These are phyloP conservation scores for Excalfactoria chinensis DNA, from an alignment of 2,113 vertebrate species.

Conservation along the genomic window DNA sequence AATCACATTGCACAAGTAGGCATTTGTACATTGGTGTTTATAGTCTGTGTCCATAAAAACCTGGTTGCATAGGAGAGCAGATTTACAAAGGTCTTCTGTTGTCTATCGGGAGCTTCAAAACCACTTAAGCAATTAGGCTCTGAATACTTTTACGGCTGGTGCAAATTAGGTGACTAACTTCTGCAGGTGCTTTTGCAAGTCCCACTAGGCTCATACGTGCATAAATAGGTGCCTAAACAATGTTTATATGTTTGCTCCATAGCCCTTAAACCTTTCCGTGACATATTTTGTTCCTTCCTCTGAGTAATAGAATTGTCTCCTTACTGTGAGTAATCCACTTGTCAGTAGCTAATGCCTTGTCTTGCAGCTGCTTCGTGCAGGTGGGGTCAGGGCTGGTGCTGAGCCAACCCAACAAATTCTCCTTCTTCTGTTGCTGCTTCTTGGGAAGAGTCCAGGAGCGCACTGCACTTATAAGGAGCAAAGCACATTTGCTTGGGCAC, in stretches of 20 bases:
- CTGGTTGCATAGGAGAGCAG: not conserved
- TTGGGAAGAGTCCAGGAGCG: not conserved
- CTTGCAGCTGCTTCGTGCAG: constrained; percentile 19
- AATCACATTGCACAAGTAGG: not conserved
- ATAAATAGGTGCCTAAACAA: constrained; percentile 61
- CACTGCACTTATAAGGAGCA: fast-evolving
- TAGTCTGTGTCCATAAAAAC: constrained; percentile 34
- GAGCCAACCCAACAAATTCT: constrained; percentile 6
- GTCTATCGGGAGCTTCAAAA: constrained; percentile 20
- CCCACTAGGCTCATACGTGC: constrained; percentile 40
- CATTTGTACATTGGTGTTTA: not conserved
- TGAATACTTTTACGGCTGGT: constrained; percentile 24
- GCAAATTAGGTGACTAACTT: constrained; percentile 59
- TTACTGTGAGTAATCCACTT: constrained; percentile 50
- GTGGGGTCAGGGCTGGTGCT: constrained; percentile 36
- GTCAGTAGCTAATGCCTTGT: not conserved
- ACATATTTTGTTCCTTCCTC: constrained; percentile 58
- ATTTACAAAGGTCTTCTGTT: constrained; percentile 53
- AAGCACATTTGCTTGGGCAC: not conserved
- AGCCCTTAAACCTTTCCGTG: constrained; percentile 25
- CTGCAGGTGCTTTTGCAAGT: constrained; percentile 48
- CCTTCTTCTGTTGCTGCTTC: not conserved
- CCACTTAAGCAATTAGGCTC: constrained; percentile 47
- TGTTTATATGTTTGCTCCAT: not conserved
- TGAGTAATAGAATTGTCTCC: constrained; percentile 53